Conservation (phyloP, 2,113 vertebrate species). For the Argyrosomus japonicus region DNA sequence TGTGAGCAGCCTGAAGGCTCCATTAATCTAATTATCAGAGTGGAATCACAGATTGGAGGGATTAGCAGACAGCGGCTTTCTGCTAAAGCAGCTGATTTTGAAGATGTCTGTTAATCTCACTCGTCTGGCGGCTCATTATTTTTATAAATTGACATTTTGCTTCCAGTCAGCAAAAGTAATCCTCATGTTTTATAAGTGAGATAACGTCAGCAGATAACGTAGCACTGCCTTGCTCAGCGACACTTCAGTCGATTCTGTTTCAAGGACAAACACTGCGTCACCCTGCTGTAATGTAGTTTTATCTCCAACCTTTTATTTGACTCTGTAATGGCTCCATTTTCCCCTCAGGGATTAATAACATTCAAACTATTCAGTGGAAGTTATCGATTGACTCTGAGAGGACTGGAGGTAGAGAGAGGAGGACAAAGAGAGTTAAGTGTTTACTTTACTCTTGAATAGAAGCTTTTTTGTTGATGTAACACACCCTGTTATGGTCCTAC, state of each 20-base stretch:
- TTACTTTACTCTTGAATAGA: neutral
- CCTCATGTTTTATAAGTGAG: neutral
- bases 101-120: constrained; percentile 51
- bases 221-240: constrained; percentile 30
- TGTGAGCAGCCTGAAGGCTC: neutral
- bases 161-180: constrained; percentile 18
- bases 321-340: constrained; percentile 30
- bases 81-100: constrained; percentile 36
- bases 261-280: constrained; percentile 23
- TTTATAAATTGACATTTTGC: constrained; percentile 11
- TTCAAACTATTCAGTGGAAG: constrained; percentile 18
- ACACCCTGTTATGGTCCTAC: neutral
- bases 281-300: constrained; percentile 14
- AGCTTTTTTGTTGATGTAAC: neutral
- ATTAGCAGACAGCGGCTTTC: constrained; percentile 50
- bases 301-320: constrained; percentile 35
- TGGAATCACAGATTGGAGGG: constrained; percentile 57
- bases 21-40: constrained; percentile 59
- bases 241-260: constrained; percentile 6
- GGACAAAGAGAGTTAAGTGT: constrained; percentile 17
- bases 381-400: constrained; percentile 35
- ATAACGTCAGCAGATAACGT: neutral
- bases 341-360: constrained; percentile 14
- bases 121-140: constrained; percentile 17
- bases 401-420: constrained; percentile 18